A percentile compares a stretch with the other conserved stretches of the same genome.
phyloP scores from a whole-genome alignment of 2,888 invertebrate species.

The Caenorhabditis virilis region DNA sequence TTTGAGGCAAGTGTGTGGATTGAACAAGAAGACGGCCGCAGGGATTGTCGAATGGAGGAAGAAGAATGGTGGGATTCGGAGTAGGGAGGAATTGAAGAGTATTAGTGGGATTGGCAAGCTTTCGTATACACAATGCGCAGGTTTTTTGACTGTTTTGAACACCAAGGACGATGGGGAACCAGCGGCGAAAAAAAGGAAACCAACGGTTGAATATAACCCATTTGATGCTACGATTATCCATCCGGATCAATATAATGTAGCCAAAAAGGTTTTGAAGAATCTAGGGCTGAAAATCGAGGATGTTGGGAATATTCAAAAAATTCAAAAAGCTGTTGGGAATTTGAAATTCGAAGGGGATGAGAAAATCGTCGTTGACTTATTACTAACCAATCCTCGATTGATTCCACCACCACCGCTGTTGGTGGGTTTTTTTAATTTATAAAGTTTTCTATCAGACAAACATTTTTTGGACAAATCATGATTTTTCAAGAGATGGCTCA shows the following conservation, averaged over 20 bases:
- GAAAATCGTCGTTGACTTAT: background rate
- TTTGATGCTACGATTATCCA: constrained; percentile 86
- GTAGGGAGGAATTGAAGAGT: constrained; percentile 78
- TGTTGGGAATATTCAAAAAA: background rate
- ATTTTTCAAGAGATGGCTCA: no score
- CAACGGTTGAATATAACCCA: constrained; percentile 64
- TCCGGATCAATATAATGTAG: constrained; percentile 84
- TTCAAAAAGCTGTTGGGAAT: background rate
- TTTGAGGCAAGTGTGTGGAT: constrained; percentile 81
- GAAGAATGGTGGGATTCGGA: constrained; percentile 77
- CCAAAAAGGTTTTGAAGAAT: constrained; percentile 72
- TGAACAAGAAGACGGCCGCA: constrained; percentile 79
- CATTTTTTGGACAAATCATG: no score
- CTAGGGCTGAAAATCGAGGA: background rate
- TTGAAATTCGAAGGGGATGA: background rate
- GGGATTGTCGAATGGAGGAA: constrained; percentile 80
- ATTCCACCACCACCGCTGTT: background rate
- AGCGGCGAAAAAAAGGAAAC: constrained; percentile 17
- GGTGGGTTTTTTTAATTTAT: no score
- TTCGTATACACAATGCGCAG: constrained; percentile 78
- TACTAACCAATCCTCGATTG: background rate
- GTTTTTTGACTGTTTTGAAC: constrained; percentile 24
- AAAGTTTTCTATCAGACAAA: no score
- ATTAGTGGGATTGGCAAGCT: constrained; percentile 84
- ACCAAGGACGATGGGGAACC: constrained; percentile 7